Evolutionary conservation across 2,797 vertebrate species (phyloP).

Genomic region (Tauraco hartlaubi): DNA sequence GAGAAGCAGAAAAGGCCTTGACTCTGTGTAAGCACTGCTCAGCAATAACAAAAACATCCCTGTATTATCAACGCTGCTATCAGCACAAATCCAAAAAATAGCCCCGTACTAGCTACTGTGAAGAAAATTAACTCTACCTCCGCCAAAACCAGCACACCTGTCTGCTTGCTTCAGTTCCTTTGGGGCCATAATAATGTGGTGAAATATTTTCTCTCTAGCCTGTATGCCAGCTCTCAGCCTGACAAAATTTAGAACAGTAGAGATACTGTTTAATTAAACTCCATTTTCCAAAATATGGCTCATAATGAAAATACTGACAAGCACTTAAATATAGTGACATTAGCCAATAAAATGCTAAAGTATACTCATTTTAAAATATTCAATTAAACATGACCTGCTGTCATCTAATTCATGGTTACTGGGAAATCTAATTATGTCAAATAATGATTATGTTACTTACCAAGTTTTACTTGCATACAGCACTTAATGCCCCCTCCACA

Average conservation of each 20-base stretch:
- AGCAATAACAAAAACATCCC: too few relatives aligned
- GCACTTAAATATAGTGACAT: neutral
- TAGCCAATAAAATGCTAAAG: conserved; percentile 21
- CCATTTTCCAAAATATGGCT: neutral
- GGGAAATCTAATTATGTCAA: conserved; percentile 46
- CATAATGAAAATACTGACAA: conserved; percentile 33
- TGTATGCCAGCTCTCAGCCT: neutral
- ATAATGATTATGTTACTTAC: conserved; percentile 16
- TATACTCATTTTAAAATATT: neutral
- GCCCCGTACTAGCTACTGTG: too few relatives aligned
- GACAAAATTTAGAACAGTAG: neutral
- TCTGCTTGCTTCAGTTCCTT: neutral
- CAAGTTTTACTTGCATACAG: neutral
- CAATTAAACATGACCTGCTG: conserved; percentile 24
- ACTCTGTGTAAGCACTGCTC: too few relatives aligned
- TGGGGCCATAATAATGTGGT: neutral
- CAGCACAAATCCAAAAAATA: too few relatives aligned
- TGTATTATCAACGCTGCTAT: too few relatives aligned
- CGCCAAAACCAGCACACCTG: too few relatives aligned
- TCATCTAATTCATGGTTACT: conserved; percentile 37
- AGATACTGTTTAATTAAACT: conserved; percentile 33
- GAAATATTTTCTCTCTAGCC: neutral
- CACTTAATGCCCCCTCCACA: neutral
- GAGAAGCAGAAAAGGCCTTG: too few relatives aligned
- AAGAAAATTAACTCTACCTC: too few relatives aligned